Conservation (phyloP, 2,888 invertebrate genomes). For the Agrypnus murinus region DNA sequence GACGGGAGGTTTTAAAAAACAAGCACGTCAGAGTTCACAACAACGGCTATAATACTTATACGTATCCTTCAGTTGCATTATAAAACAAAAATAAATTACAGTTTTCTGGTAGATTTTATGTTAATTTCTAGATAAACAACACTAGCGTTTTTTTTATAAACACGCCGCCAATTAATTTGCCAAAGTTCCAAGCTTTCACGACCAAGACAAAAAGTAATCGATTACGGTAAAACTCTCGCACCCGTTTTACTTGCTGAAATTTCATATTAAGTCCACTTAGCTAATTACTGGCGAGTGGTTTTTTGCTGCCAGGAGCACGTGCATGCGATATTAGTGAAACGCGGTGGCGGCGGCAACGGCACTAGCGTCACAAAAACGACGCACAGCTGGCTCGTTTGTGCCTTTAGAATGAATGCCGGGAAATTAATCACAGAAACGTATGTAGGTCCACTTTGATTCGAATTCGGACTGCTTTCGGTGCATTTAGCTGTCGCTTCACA, state of each 20-base stretch:
- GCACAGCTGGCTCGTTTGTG: conserved; percentile 45
- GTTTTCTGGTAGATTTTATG: too few relatives aligned
- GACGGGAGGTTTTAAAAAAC: too few relatives aligned
- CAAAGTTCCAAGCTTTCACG: neutral
- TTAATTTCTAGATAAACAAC: too few relatives aligned
- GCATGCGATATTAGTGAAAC: conserved; percentile 53
- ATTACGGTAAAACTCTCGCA: conserved; percentile 9
- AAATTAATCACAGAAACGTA: conserved; percentile 51
- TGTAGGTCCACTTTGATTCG: conserved; percentile 21
- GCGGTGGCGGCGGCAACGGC: too few relatives aligned
- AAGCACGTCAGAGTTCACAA: too few relatives aligned
- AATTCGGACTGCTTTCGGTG: conserved; percentile 1
- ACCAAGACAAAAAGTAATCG: conserved; percentile 12
- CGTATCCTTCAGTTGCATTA: too few relatives aligned
- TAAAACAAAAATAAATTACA: too few relatives aligned
- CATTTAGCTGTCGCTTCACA: conserved; percentile 15
- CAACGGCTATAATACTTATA: too few relatives aligned
- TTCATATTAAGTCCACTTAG: conserved; percentile 44
- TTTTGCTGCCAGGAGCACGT: conserved; percentile 52
- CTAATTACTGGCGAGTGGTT: conserved; percentile 45
- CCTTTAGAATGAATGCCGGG: conserved; percentile 40
- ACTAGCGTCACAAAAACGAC: conserved; percentile 52
- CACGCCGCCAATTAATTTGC: neutral
- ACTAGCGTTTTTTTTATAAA: too few relatives aligned
- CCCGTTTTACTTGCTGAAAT: conserved; percentile 36